Evolutionary conservation across 2,113 vertebrate genomes (phyloP).

Genomic region (Erythrolamprus reginae): DNA sequence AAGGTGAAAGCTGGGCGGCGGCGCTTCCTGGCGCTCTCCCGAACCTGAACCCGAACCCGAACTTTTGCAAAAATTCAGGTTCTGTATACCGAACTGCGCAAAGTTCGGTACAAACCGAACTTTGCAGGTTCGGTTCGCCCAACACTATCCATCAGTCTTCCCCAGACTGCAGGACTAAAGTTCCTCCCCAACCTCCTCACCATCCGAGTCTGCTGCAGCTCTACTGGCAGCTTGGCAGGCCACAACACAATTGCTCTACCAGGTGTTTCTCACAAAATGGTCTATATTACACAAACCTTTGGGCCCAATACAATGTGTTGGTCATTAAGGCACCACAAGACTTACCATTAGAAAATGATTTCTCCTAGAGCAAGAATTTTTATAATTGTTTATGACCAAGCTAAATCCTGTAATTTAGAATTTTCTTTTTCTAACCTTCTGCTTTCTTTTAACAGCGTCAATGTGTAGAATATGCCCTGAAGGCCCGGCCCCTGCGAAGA

Average conservation of each 20-base stretch:
- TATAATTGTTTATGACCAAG: background rate
- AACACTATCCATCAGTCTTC: no score
- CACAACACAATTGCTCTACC: background rate
- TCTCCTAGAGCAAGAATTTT: background rate
- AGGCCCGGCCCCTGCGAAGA: conserved; percentile 88
- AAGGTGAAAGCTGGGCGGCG: no score
- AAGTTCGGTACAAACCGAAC: no score
- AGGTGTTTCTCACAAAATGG: background rate
- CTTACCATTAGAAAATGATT: background rate
- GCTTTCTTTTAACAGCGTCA: conserved; percentile 77
- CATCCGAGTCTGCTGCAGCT: no score
- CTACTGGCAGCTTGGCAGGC: no score
- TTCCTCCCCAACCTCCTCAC: no score
- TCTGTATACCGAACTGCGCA: no score
- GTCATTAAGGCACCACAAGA: background rate
- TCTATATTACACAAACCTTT: background rate
- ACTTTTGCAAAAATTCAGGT: no score
- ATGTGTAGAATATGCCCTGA: conserved; percentile 96
- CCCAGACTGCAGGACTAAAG: no score
- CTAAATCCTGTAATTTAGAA: background rate
- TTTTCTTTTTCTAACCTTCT: background rate
- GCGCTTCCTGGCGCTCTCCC: no score
- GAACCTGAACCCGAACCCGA: no score
- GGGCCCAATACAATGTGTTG: background rate
- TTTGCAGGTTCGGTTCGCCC: no score